These are phyloP conservation scores for Corythaixoides concolor DNA, from an alignment of 2,113 vertebrate genomes.

Conservation along the genomic window DNA sequence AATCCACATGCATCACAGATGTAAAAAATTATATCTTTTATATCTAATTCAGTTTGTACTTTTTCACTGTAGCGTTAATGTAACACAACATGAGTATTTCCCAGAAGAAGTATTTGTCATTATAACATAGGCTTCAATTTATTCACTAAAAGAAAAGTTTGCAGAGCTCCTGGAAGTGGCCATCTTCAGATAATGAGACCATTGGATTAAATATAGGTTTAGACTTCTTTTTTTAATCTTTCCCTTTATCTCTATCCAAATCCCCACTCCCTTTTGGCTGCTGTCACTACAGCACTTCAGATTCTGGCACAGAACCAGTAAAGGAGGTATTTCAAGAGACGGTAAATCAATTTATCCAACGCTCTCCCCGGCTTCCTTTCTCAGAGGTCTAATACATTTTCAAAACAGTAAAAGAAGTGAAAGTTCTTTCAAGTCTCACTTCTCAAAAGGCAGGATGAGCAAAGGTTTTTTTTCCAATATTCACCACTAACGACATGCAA, in stretches of 20 bases:
- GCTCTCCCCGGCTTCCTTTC: conserved; percentile 47
- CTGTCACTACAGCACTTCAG: conserved; percentile 53
- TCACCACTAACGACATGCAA: not conserved
- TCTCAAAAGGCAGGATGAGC: conserved; percentile 30
- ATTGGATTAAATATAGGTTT: conserved; percentile 61
- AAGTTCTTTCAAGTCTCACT: conserved; percentile 51
- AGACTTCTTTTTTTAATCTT: conserved; percentile 53
- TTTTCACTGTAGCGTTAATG: not conserved
- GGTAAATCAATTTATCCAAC: conserved; percentile 56
- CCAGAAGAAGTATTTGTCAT: conserved; percentile 18
- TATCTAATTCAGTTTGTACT: not conserved
- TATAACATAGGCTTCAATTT: conserved; percentile 28
- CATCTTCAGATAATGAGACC: conserved; percentile 37
- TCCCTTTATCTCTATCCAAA: conserved; percentile 65
- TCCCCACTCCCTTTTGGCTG: conserved; percentile 57
- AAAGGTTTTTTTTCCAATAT: not conserved
- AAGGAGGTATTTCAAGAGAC: conserved; percentile 61
- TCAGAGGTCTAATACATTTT: conserved; percentile 60
- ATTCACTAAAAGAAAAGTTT: conserved; percentile 34
- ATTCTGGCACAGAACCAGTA: conserved; percentile 53
- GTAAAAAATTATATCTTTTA: not conserved
- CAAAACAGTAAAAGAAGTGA: conserved; percentile 41
- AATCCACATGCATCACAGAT: not conserved
- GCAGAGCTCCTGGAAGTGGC: conserved; percentile 50
- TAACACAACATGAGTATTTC: not conserved